These are phyloP conservation scores for Chymomyza amoena DNA, from an alignment of 2,888 invertebrate genomes.

Conservation along the genomic window DNA sequence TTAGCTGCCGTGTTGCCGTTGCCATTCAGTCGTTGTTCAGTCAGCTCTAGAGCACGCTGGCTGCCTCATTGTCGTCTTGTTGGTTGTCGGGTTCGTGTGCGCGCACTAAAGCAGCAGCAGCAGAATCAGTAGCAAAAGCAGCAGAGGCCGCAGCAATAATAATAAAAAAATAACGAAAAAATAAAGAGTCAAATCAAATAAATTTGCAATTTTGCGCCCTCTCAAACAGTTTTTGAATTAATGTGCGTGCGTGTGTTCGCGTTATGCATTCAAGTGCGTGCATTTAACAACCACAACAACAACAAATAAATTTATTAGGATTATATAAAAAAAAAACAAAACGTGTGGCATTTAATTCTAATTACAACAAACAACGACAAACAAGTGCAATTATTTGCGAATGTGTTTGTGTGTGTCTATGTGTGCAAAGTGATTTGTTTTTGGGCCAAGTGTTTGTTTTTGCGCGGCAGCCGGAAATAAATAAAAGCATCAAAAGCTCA, in stretches of 20 bases:
- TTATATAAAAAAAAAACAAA: slow-evolving; percentile 40
- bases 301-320: slow-evolving; percentile 1
- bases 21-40: slow-evolving; percentile 17
- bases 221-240: neutral
- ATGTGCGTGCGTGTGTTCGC: neutral
- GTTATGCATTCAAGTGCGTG: slow-evolving; percentile 37
- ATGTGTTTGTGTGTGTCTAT: slow-evolving; percentile 2
- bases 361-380: slow-evolving; percentile 57
- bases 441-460: slow-evolving; percentile 51
- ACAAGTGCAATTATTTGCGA: slow-evolving; percentile 38
- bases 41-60: slow-evolving; percentile 18
- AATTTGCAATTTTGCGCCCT: neutral
- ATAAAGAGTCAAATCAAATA: neutral
- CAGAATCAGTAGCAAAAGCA: slow-evolving; percentile 36
- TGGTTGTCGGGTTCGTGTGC: slow-evolving; percentile 77
- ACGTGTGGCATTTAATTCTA: slow-evolving; percentile 66
- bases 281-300: slow-evolving; percentile 18
- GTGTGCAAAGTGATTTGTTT: slow-evolving; percentile 43
- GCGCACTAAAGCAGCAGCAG: slow-evolving; percentile 55
- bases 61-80: slow-evolving; percentile 76
- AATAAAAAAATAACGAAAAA: slow-evolving; percentile 2
- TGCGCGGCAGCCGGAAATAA: slow-evolving; percentile 40
- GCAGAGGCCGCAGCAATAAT: slow-evolving; percentile 30
- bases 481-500: slow-evolving; percentile 30
- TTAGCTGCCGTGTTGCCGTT: slow-evolving; percentile 18